A percentile compares a stretch with the other conserved stretches of the same genome.
Evolutionary conservation across 2,888 invertebrate genomes (phyloP).

Genomic region (Zonitis immaculata): DNA sequence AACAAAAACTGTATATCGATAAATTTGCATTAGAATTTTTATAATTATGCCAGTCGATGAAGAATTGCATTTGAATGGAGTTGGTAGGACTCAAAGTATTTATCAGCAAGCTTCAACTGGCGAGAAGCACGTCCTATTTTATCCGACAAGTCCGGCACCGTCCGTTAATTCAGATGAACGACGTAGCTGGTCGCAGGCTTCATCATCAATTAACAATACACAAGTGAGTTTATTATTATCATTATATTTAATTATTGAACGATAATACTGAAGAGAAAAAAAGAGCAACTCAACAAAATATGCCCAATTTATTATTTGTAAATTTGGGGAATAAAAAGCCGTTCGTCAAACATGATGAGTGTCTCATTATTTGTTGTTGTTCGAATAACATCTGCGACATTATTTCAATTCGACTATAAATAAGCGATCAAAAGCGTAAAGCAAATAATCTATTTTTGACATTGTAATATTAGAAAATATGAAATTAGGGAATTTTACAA

Average conservation of each 20-base stretch:
- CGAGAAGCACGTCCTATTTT: conserved; percentile 50
- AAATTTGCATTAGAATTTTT: too few relatives aligned
- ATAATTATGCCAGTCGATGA: conserved; percentile 42
- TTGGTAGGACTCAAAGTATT: conserved; percentile 45
- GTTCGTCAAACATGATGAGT: too few relatives aligned
- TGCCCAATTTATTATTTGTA: too few relatives aligned
- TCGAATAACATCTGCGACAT: conserved; percentile 18
- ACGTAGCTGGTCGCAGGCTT: conserved; percentile 43
- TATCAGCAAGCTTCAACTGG: conserved; percentile 48
- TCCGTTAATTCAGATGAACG: conserved; percentile 43
- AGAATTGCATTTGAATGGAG: conserved; percentile 44
- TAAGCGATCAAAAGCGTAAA: neutral
- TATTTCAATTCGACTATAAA: too few relatives aligned
- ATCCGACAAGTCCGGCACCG: conserved; percentile 47
- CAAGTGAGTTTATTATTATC: conserved; percentile 12
- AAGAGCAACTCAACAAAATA: too few relatives aligned
- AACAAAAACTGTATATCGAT: neutral
- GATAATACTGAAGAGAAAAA: too few relatives aligned
- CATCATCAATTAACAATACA: conserved; percentile 19
- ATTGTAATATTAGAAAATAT: conserved; percentile 18
- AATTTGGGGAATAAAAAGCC: too few relatives aligned
- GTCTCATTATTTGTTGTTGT: too few relatives aligned
- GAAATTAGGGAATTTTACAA: conserved; percentile 25
- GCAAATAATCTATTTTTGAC: conserved; percentile 12
- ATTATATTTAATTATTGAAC: too few relatives aligned